Conservation (phyloP, 1,140 invertebrate genomes). For the Drosophila parvula region DNA sequence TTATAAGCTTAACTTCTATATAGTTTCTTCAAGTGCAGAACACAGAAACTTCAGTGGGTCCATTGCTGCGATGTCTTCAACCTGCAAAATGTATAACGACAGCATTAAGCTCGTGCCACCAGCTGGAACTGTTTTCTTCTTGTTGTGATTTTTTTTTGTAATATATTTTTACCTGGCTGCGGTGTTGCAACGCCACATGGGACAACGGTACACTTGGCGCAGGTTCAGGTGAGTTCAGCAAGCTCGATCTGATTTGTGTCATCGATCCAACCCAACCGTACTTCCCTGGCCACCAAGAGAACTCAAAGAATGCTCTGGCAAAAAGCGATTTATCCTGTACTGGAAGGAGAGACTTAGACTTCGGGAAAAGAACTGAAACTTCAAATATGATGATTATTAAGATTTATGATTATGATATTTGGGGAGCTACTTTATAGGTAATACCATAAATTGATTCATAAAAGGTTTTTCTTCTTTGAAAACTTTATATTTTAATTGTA, state of each 20-base stretch:
- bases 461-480: too few relatives aligned
- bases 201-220: constrained; percentile 72
- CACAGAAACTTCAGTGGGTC: constrained; percentile 27
- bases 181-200: constrained; percentile 65
- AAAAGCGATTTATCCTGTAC: background rate
- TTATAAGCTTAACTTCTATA: too few relatives aligned
- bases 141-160: constrained; percentile 22
- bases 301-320: background rate
- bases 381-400: background rate
- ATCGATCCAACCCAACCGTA: constrained; percentile 7
- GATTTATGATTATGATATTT: background rate
- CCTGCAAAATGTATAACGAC: constrained; percentile 82
- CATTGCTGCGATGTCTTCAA: constrained; percentile 52
- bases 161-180: constrained; percentile 3
- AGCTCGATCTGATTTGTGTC: constrained; percentile 75
- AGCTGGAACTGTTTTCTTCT: constrained; percentile 61
- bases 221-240: constrained; percentile 74
- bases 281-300: background rate
- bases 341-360: too few relatives aligned
- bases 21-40: constrained; percentile 1
- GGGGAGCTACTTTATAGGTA: background rate
- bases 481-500: too few relatives aligned
- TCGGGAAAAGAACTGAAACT: too few relatives aligned
- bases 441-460: background rate
- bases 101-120: constrained; percentile 83